phyloP scores from a whole-genome alignment of 53 echinoderm and acorn worm species.

The Paracentrotus lividus region DNA sequence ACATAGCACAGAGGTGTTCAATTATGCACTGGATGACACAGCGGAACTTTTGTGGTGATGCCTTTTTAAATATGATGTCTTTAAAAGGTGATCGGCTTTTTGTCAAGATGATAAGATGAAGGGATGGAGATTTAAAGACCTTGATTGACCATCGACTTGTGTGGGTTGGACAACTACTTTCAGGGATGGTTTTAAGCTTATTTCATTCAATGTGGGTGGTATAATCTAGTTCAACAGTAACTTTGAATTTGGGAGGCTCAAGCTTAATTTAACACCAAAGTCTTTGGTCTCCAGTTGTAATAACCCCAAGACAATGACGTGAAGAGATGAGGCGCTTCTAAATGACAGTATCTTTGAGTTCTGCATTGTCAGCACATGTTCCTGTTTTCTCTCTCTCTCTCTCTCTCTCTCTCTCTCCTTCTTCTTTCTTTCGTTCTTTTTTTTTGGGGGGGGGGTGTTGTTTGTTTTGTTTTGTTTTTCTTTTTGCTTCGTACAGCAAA shows the following conservation, averaged over 20 bases:
- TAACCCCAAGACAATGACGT: not conserved
- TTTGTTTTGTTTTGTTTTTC: too few species aligned
- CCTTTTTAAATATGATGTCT: not conserved
- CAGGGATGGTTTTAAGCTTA: slow-evolving; percentile 42
- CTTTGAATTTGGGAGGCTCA: not conserved
- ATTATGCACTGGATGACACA: not conserved
- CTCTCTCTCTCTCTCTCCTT: not conserved
- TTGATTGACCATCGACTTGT: not conserved
- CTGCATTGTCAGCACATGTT: not conserved
- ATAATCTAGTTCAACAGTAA: slow-evolving; percentile 19
- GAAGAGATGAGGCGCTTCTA: not conserved
- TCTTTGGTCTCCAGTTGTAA: slow-evolving; percentile 11
- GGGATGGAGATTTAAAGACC: not conserved
- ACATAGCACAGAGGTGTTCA: slow-evolving; percentile 21
- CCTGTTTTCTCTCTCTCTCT: not conserved
- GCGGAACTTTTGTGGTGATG: not conserved
- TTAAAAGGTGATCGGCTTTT: not conserved
- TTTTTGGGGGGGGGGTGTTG: too few species aligned
- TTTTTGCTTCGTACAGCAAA: too few species aligned
- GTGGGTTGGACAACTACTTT: not conserved
- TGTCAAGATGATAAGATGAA: not conserved
- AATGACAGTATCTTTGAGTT: not conserved
- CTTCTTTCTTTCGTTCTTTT: not conserved
- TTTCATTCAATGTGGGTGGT: slow-evolving; percentile 10
- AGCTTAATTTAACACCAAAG: not conserved